Conservation (phyloP, 1,140 invertebrate genomes). For the Orchesella cincta region DNA sequence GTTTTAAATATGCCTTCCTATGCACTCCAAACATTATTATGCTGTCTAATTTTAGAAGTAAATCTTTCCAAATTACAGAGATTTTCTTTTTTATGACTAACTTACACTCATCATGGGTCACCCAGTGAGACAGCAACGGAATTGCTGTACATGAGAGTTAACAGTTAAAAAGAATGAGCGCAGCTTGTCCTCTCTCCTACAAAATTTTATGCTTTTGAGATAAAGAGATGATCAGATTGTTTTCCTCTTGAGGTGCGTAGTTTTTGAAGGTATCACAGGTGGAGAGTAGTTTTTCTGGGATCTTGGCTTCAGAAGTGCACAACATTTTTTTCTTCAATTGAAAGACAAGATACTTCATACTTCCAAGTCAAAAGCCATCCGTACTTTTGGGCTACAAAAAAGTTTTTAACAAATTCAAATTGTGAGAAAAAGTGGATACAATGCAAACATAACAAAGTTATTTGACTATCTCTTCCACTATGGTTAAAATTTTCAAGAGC, state of each 20-base stretch:
- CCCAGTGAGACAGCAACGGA: constrained; percentile 26
- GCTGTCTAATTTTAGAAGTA: constrained; percentile 26
- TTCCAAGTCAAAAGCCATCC: too few species aligned
- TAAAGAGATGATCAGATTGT: constrained; percentile 16
- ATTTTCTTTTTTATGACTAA: constrained; percentile 10
- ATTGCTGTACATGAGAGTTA: not conserved
- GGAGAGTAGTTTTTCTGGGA: not conserved
- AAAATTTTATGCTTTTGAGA: not conserved
- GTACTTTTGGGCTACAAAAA: too few species aligned
- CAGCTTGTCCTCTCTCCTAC: not conserved
- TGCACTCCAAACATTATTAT: constrained; percentile 2
- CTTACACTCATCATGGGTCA: constrained; percentile 18
- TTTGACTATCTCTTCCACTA: too few species aligned
- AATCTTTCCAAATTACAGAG: constrained; percentile 20
- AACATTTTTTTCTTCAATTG: too few species aligned
- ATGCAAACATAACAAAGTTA: too few species aligned
- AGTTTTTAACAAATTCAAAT: too few species aligned
- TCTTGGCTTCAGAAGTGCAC: too few species aligned
- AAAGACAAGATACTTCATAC: too few species aligned
- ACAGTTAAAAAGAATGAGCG: constrained; percentile 4
- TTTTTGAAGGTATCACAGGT: constrained; percentile 10
- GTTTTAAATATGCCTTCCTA: not conserved
- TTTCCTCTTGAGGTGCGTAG: not conserved
- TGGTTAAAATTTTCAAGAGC: too few species aligned
- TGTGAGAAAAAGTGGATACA: too few species aligned